Base-by-base conservation (phyloP, 2,888 invertebrate species). In the Alentia gelatinosa region DNA sequence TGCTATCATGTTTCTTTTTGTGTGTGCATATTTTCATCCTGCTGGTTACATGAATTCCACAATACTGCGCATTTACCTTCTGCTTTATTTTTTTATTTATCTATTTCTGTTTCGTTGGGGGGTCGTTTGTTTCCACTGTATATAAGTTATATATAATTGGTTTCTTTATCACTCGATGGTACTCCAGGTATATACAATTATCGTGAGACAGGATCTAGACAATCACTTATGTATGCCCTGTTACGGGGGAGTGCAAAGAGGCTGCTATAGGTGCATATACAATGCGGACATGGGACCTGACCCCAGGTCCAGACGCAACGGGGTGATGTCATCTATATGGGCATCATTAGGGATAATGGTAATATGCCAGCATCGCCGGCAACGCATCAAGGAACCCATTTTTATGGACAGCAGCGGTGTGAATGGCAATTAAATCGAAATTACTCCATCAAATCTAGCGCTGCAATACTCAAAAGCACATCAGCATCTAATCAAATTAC, bases 391-490 rank as follows among this genome's bases (percentile, higher is more conserved):
- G 79, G 19, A 35, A 35, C 79, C 39, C 39, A 39, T 79, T 79
- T 79, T 79, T 79, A 79, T 79, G 39, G 79, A 79, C 79, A 39
- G 79, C 79, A 39, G 79, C 79, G 7, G 79, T 79, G 79, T 79
- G 79, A 79, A 79, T 23, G 79, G 39, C 79, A 39, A 79, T 79
- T 79, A 35, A 35, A 79, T 79, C 79, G 37, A 79, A 79, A 74
- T 89, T 89, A 74, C 68, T 68, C 68, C 89, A 89, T 74, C 89
- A 74, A 74, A 74, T 89, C 89, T 68, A 68, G 89, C 37, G 40
- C 5, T 12, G 68, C 89, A 74, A 89, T 47, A 86, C 47, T 26
- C 86, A 40, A n/a, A 86, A 26, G 47, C 86, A 86, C 86, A 86
- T 86, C 33, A 26, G 26, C 39, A 39, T 56, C 89, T 89, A 89